These are phyloP conservation scores for Drosophila kepulauana DNA, from an alignment of 1,140 invertebrate species.

Conservation along the genomic window DNA sequence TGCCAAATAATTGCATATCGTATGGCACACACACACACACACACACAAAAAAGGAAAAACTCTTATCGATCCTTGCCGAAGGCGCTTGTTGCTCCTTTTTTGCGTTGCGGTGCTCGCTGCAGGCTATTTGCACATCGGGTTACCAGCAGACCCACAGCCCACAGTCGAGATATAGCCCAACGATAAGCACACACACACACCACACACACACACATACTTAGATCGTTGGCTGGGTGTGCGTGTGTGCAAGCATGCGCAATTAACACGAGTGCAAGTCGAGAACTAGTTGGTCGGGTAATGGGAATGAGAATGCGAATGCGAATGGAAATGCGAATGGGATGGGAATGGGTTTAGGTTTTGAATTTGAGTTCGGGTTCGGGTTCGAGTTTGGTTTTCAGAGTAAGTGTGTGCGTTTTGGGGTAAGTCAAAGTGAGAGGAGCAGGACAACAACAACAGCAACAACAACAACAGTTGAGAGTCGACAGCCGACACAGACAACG, in stretches of 20 bases:
- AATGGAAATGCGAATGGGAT: slow-evolving; percentile 1
- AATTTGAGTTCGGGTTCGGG: neutral
- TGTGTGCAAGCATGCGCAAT: slow-evolving; percentile 65
- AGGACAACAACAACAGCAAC: neutral
- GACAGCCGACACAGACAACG: slow-evolving; percentile 31
- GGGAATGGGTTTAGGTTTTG: slow-evolving; percentile 18
- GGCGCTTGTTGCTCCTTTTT: slow-evolving; percentile 67
- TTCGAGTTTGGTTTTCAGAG: neutral
- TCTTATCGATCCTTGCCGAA: slow-evolving; percentile 51
- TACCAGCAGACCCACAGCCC: slow-evolving; percentile 28
- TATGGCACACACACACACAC: slow-evolving; percentile 16
- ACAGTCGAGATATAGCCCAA: slow-evolving; percentile 22
- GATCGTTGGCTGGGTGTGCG: slow-evolving; percentile 16
- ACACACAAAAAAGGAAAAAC: neutral
- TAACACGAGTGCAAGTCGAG: slow-evolving; percentile 54
- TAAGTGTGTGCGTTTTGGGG: slow-evolving; percentile 7
- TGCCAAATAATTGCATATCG: slow-evolving; percentile 66
- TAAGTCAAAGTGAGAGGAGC: slow-evolving; percentile 17
- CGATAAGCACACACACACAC: slow-evolving; percentile 30
- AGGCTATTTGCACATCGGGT: slow-evolving; percentile 62
- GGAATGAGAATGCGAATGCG: slow-evolving; percentile 13
- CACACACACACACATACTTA: slow-evolving; percentile 10
- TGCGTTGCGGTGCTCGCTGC: slow-evolving; percentile 34
- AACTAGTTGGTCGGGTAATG: slow-evolving; percentile 35
- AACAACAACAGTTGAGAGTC: slow-evolving; percentile 4